These are phyloP conservation scores for Paraplagusia blochii DNA, from an alignment of 2,113 vertebrate species.

Conservation along the genomic window DNA sequence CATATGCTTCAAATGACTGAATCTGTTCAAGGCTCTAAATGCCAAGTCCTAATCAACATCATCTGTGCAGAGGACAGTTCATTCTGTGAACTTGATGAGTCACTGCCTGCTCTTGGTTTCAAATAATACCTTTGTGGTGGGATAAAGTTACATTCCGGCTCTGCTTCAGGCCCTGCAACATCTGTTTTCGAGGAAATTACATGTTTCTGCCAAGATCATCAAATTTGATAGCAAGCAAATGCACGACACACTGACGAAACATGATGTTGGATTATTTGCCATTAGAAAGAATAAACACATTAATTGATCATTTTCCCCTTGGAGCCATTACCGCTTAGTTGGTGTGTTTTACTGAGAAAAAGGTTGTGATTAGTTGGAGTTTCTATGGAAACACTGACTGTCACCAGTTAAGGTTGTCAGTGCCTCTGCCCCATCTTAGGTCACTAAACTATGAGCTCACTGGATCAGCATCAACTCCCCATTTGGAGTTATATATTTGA, in stretches of 20 bases:
- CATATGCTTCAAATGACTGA: background rate
- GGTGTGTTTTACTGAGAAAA: constrained; percentile 42
- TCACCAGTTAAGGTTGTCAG: constrained; percentile 34
- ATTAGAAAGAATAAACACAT: background rate
- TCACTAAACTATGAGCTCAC: constrained; percentile 38
- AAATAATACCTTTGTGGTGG: background rate
- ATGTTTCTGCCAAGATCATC: constrained; percentile 16
- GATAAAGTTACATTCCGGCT: constrained; percentile 14
- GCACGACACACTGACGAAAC: background rate
- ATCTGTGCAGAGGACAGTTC: constrained; percentile 26
- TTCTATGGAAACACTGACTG: constrained; percentile 61
- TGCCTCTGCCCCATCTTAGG: constrained; percentile 36
- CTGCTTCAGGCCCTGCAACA: constrained; percentile 3
- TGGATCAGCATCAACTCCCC: constrained; percentile 29
- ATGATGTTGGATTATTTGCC: background rate
- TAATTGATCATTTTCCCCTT: background rate
- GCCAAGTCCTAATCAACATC: constrained; percentile 30
- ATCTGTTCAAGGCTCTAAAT: constrained; percentile 8
- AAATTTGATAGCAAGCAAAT: constrained; percentile 32
- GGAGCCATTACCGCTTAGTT: constrained; percentile 21
- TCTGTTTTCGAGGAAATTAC: constrained; percentile 24
- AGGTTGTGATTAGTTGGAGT: constrained; percentile 28
- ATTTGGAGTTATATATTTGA: constrained; percentile 2
- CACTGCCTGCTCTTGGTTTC: constrained; percentile 3
- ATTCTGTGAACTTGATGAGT: constrained; percentile 10